Base-by-base conservation (phyloP, 2,113 vertebrate species). In the Perca schrenkii region DNA sequence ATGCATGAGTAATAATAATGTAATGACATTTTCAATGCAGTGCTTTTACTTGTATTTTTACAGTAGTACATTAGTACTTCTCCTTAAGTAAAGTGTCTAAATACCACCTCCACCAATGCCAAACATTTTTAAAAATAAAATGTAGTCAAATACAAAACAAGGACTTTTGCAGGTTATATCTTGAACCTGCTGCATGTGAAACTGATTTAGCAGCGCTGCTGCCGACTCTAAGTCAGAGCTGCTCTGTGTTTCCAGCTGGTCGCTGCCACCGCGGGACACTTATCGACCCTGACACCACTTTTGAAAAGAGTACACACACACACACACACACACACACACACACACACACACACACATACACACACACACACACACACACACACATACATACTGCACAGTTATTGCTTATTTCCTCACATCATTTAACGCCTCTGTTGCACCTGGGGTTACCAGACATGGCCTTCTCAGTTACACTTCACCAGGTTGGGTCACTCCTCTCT, bases 371-470 rank as follows among this genome's bases (percentile, higher is more conserved):
- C 40, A 53, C 40, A 52, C 56, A 46, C 70, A 74, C 31, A 31
- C 36, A 54, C 47, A 40, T 70, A 79, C 46, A 46, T 25, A 65
- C 21, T 49, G 56, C 65, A 12, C 47, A 40, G 84, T 86, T 88
- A 86, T 81, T 84, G 83, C 87, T 85, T 65, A 88, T 88, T 90
- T 85, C 87, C 87, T 87, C 85, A 85, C 88, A 85, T 84, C 88
- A 87, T 82, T 91, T 91, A 87, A 62, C 83, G 68, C 84, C 86
- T 77, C 75, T 14, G 79, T 65, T 82, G 85, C 85, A 89, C 82
- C 86, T 88, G 85, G 75, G 84, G 79, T 78, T 60, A 74, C 89
- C 88, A 87, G 83, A 91, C 90, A 86, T 66, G 84, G 67, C 49
- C 88, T 56, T 88, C 88, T 89, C 86, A 86, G 83, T 87, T 90